A percentile compares a stretch with the other conserved stretches of the same genome.
phyloP scores from a whole-genome alignment of 2,797 vertebrate species.

The Hypotaenidia philippensis region DNA sequence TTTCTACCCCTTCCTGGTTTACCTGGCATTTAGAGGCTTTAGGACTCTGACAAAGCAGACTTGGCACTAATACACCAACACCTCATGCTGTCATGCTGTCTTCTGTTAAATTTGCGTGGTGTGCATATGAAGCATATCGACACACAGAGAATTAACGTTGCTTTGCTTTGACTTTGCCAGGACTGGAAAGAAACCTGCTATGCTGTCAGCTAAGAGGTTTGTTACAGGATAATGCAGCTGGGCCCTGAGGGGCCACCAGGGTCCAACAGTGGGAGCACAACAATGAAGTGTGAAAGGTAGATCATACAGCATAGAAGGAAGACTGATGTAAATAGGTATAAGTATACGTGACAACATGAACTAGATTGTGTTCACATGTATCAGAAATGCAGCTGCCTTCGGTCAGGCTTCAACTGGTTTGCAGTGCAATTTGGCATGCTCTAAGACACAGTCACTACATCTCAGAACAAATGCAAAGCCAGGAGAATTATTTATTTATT shows the following conservation, averaged over 20 bases:
- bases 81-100: neutral
- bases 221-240: neutral
- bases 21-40: neutral
- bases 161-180: neutral
- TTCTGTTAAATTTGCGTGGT: neutral
- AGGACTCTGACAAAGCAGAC: neutral
- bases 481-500: neutral
- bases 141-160: neutral
- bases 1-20: neutral
- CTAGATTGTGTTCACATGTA: neutral
- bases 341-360: neutral
- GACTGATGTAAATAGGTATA: neutral
- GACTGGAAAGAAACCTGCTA: neutral
- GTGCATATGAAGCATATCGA: neutral
- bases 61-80: neutral
- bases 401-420: constrained; percentile 32
- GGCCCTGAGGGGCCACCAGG: neutral
- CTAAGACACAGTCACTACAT: neutral
- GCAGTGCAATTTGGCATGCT: neutral
- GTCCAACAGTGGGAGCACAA: neutral
- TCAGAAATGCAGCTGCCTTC: constrained; percentile 11
- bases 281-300: neutral
- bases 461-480: neutral
- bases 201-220: neutral
- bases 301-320: neutral